Percentiles rank a stretch among this genome's conserved stretches.
Conservation (phyloP, 2,113 vertebrate genomes). For the Galeopterus variegatus region DNA sequence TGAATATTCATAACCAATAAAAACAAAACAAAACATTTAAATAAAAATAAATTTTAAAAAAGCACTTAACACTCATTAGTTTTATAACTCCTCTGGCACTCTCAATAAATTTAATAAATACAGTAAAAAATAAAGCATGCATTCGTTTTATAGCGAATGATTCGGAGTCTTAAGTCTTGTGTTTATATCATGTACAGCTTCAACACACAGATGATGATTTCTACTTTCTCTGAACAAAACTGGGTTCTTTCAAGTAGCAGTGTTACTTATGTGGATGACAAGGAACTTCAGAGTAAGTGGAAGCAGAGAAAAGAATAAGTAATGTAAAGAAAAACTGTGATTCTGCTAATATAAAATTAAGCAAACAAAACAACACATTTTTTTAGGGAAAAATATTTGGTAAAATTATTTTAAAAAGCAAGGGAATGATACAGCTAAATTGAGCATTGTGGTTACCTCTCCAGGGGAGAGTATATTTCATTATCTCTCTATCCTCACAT, state of each 20-base stretch:
- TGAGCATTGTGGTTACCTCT: neutral
- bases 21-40: too few species aligned
- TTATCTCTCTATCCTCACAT: neutral
- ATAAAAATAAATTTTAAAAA: too few species aligned
- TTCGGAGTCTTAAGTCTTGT: neutral
- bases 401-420: constrained; percentile 62
- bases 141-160: constrained; percentile 39
- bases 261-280: constrained; percentile 38
- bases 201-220: neutral
- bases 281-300: constrained; percentile 29
- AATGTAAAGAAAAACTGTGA: constrained; percentile 11
- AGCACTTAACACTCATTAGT: too few species aligned
- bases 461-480: neutral
- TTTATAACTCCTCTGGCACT: too few species aligned
- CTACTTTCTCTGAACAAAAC: constrained; percentile 51
- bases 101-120: too few species aligned
- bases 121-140: neutral
- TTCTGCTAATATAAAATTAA: neutral
- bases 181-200: constrained; percentile 30
- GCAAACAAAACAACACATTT: neutral
- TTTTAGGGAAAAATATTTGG: constrained; percentile 43
- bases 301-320: neutral
- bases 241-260: neutral
- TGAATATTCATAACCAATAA: too few species aligned
- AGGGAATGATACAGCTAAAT: constrained; percentile 26